Base-by-base conservation (phyloP, 1,140 invertebrate species). In the Armadillidium nasatum region DNA sequence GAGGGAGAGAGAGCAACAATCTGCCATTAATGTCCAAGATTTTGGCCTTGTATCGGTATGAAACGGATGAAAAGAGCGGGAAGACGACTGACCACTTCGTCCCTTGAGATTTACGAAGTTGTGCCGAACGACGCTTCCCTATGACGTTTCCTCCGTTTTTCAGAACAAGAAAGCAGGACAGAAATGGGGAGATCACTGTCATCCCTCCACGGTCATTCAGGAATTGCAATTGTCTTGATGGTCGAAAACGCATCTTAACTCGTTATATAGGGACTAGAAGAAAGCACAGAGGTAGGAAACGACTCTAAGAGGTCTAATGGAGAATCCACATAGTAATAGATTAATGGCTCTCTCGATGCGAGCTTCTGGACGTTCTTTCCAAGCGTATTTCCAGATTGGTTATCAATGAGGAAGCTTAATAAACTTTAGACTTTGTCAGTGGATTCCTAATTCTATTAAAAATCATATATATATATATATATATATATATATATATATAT, bases 381-480 rank as follows among this genome's bases (percentile, higher is more conserved):
- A 60, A 60, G 33, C 33, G 33, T 33, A 33, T 33, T 60, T 60
- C 50, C 50, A 60, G 50, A 60, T 60, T 60, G 50, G 50, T 60
- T 60, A 60, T 60, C 50, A 60, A 60, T 60, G 19, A 60, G 19
- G 50, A 19, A 60, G 1, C 11, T 60, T 60, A 60, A 60, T 60
- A 15, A 15, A 15, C 50, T 60, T 60, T 60, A 19, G 50, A 60
- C 50, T 13, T 60, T 60, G 50, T 13, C 50, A 60, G 50, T 60
- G 50, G 11, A 19, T 60, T 60, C 50, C 11, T 60, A 60, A 15
- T 60, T 15, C 19, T 60, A 15, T 60, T 13, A 15, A 13, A 1
- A 33, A 23, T n/a, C 21, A 22, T 71, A 43, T 23, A 43, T 71
- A 43, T 71, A 71, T 71, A 71, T 71, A 44, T 71, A 22, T 71